These are phyloP conservation scores for Sphaeridia pumilis DNA, from an alignment of 2,888 invertebrate species.

Conservation along the genomic window DNA sequence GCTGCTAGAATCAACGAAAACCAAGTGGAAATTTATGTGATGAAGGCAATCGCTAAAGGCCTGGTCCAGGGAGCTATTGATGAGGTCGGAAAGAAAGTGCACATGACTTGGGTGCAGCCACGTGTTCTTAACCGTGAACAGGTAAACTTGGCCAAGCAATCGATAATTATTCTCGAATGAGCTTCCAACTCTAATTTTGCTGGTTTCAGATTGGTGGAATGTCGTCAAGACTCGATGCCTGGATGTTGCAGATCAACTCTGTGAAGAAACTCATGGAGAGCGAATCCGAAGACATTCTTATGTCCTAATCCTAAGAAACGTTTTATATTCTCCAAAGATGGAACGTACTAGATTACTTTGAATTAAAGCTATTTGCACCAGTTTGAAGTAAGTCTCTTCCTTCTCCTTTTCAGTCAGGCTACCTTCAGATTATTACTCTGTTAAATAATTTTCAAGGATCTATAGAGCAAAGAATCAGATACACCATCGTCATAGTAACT, in stretches of 20 bases:
- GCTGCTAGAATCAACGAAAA: slow-evolving; percentile 69
- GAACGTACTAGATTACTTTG: too few species aligned
- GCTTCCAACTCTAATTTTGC: slow-evolving; percentile 24
- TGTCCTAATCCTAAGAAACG: slow-evolving; percentile 38
- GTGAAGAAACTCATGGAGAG: slow-evolving; percentile 63
- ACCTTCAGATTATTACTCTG: too few species aligned
- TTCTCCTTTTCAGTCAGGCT: too few species aligned
- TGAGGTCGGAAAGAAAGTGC: slow-evolving; percentile 63
- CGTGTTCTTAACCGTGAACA: slow-evolving; percentile 58
- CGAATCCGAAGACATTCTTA: slow-evolving; percentile 64
- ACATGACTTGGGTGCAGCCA: slow-evolving; percentile 78
- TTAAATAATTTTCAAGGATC: too few species aligned
- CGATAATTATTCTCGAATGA: background rate
- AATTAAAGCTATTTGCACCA: too few species aligned
- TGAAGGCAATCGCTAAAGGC: slow-evolving; percentile 93
- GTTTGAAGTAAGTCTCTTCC: too few species aligned
- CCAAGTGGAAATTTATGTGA: slow-evolving; percentile 87
- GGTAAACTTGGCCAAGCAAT: slow-evolving; percentile 38
- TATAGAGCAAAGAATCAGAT: too few species aligned
- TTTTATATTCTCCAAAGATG: too few species aligned
- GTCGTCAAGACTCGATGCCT: slow-evolving; percentile 57
- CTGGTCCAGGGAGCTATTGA: slow-evolving; percentile 90
- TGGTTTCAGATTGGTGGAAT: slow-evolving; percentile 53
- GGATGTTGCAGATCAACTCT: slow-evolving; percentile 60
- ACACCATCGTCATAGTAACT: too few species aligned